Conservation (phyloP, 2,113 vertebrate genomes). For the Gyps fulvus region DNA sequence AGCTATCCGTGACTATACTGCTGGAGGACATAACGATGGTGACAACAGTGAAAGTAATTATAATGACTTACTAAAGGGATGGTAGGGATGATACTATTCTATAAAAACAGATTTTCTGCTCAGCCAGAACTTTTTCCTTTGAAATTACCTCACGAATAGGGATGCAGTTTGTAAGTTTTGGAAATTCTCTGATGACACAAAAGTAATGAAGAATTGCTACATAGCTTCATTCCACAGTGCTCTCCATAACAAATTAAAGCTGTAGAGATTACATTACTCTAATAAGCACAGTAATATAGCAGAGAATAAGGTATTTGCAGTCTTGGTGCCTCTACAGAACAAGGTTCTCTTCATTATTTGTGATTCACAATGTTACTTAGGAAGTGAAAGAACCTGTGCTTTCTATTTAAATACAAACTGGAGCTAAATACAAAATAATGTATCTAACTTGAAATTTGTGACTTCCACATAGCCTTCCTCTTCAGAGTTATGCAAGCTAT, state of each 20-base stretch:
- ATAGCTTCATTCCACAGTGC: background rate
- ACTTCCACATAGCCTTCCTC: background rate
- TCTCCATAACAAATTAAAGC: background rate
- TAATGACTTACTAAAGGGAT: background rate
- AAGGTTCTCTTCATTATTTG: background rate
- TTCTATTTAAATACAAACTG: background rate
- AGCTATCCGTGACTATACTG: background rate
- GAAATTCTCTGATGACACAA: background rate
- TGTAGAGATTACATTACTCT: background rate
- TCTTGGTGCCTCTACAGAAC: background rate
- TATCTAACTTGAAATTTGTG: background rate
- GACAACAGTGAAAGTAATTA: background rate
- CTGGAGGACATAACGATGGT: background rate
- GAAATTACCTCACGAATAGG: background rate
- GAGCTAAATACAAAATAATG: background rate
- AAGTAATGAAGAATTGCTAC: background rate
- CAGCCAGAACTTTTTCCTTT: background rate
- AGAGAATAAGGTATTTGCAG: background rate
- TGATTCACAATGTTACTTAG: background rate
- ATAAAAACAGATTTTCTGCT: background rate
- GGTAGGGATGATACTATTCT: background rate
- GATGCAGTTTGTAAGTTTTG: background rate
- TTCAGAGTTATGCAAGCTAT: background rate
- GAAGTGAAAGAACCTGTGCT: background rate
- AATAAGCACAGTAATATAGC: background rate